These are phyloP conservation scores for Elaphurus davidianus DNA, from an alignment of 2,113 vertebrate species.

Conservation along the genomic window DNA sequence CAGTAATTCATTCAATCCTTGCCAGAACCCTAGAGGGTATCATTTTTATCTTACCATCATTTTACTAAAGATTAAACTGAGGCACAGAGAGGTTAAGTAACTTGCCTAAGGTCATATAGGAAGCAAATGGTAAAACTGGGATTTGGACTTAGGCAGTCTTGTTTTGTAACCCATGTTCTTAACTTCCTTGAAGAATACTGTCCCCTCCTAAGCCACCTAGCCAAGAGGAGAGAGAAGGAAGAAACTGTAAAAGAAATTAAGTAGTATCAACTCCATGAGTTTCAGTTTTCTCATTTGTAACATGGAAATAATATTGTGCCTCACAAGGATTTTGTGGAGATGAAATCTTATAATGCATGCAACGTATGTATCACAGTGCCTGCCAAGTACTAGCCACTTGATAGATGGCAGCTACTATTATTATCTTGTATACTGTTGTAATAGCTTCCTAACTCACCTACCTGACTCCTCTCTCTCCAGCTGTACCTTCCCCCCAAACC, in stretches of 20 bases:
- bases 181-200: background rate
- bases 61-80: background rate
- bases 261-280: background rate
- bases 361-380: background rate
- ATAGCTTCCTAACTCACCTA: background rate
- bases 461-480: background rate
- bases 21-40: background rate
- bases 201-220: background rate
- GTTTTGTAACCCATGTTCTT: background rate
- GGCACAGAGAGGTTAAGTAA: background rate
- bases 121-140: background rate
- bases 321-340: background rate
- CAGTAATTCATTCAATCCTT: background rate
- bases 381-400: background rate
- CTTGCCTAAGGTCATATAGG: background rate
- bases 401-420: background rate
- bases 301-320: background rate
- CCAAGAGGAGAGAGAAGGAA: background rate
- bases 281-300: background rate
- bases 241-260: background rate
- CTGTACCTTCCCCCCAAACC: background rate
- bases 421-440: background rate
- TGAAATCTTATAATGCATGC: background rate
- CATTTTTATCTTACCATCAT: constrained; percentile 1
- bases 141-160: background rate